Base-by-base conservation (phyloP, 2,113 vertebrate species). In the Toxostoma redivivum region DNA sequence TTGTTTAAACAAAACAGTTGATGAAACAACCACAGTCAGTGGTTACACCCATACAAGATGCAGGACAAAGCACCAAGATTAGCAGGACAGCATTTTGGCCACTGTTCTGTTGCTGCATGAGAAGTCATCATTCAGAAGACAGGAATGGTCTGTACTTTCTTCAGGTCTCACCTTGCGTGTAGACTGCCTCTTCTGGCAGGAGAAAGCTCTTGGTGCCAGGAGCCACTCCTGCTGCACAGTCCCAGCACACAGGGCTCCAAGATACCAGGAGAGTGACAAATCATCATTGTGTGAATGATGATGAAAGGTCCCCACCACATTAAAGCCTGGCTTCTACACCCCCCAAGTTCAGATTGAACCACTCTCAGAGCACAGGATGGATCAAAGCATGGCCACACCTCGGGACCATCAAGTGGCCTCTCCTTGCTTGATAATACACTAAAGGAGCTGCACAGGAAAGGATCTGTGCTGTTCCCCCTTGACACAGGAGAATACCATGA, bases 1-100 rank as follows among this genome's bases (percentile, higher is more conserved):
- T 83, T 83, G 28, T 53, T 95, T 86, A 45, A 94, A 83, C 17
- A 92, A 62, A 67, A 83, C 53, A 96, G 64, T 50, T 65, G 62
- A 67, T 64, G 42, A 56, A 79, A 23, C 30, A 90, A 53, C 53
- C 70, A 50, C 70, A 74, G 42, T 3, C 10, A 70, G 21, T 4
- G 16, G 78, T 81, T 48, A 66, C 62, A 70, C n/a, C 22, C 73
- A 53, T 24, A 60, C 22, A 87, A 35, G 64, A 89, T 4, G 10
- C 60, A 69, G 38, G 21, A 85, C 73, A 82, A 76, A 74, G 38
- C 35, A 25, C 8, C 0, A 0, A 79, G 30, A 71, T 40, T 2
- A 70, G 10, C 28, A 88, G 54, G 24, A 72, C 74, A 85, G 61
- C 30, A 44, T 74, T 85, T 40, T 2, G 2, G 51, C 73, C 45